A percentile compares a stretch with the other conserved stretches of the same genome.
phyloP scores from a whole-genome alignment of 2,113 vertebrate species.

The Anseranas semipalmata region DNA sequence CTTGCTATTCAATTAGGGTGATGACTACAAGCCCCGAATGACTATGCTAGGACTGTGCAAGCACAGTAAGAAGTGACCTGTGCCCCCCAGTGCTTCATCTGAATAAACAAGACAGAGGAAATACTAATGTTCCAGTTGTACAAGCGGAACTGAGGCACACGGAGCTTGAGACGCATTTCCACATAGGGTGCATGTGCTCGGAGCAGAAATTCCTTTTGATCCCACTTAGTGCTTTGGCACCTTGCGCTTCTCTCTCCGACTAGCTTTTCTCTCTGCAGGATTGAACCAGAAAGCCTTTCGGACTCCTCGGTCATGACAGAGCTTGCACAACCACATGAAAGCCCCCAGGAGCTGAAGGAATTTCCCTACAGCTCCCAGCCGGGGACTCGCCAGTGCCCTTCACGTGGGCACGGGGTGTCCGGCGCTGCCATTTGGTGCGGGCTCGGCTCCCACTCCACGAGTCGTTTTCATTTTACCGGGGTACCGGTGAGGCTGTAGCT shows the following conservation, averaged over 20 bases:
- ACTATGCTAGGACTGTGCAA: neutral
- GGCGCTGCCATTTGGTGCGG: neutral
- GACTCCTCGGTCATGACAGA: neutral
- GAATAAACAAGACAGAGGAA: neutral
- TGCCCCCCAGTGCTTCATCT: neutral
- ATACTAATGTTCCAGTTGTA: neutral
- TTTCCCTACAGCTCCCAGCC: neutral
- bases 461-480: slow-evolving; percentile 62
- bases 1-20: neutral
- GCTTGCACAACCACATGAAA: neutral
- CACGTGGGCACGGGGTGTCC: neutral
- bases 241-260: neutral
- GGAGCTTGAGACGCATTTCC: neutral
- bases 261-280: neutral
- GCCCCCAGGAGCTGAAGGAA: neutral
- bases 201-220: neutral
- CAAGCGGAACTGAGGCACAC: neutral
- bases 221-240: neutral
- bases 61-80: neutral
- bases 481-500: slow-evolving; percentile 30
- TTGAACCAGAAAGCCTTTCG: neutral
- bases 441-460: slow-evolving; percentile 37
- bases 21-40: neutral
- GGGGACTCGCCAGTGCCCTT: neutral
- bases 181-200: neutral